A percentile compares a stretch with the other conserved stretches of the same genome.
These are phyloP conservation scores for Alligator sinensis DNA, from an alignment of 2,113 vertebrate genomes.

Conservation along the genomic window DNA sequence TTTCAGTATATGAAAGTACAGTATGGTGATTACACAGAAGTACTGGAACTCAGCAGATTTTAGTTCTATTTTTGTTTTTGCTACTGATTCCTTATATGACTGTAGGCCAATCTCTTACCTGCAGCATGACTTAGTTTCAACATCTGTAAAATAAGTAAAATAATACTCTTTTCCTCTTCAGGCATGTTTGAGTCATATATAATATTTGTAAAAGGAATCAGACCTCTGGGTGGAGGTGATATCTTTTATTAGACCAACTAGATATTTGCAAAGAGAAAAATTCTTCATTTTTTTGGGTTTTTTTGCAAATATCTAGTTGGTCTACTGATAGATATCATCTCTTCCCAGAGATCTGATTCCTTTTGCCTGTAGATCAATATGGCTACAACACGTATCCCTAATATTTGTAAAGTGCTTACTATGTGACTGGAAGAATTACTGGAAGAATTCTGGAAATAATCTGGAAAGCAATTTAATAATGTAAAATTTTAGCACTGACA, in stretches of 20 bases:
- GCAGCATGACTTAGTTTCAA: background rate
- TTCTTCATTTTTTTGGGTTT: too few relatives aligned
- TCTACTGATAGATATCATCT: too few relatives aligned
- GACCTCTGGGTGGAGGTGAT: too few relatives aligned
- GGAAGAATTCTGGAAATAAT: too few relatives aligned
- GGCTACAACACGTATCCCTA: too few relatives aligned
- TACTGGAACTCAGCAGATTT: background rate
- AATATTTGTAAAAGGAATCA: background rate
- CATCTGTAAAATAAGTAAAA: background rate
- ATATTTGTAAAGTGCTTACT: background rate
- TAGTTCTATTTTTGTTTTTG: background rate
- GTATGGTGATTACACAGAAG: background rate
- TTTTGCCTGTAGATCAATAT: too few relatives aligned
- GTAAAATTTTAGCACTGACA: background rate
- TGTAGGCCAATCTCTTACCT: background rate
- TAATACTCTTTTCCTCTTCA: background rate
- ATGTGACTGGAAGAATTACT: background rate
- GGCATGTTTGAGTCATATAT: background rate
- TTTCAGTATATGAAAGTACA: background rate
- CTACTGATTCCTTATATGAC: background rate
- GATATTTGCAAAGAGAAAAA: too few relatives aligned
- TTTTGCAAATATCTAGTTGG: too few relatives aligned
- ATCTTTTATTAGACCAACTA: too few relatives aligned
- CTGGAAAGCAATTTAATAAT: background rate
- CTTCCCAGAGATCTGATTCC: too few relatives aligned